phyloP scores from a whole-genome alignment of 1,140 invertebrate species.

The Andricus grossulariae region DNA sequence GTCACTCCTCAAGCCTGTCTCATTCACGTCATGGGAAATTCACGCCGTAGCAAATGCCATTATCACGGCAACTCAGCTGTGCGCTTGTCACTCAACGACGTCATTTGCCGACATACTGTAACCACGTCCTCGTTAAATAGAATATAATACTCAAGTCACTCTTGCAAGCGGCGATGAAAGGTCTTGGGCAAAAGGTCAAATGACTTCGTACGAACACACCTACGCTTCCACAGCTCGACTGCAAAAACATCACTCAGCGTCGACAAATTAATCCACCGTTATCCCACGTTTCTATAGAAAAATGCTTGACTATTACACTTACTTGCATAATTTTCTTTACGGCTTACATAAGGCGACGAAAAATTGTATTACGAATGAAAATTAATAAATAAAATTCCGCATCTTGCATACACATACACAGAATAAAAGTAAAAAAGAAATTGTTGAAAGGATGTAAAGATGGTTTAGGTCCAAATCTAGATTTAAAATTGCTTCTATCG shows the following conservation, averaged over 20 bases:
- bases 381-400: neutral
- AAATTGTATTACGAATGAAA: neutral
- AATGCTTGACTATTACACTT: neutral
- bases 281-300: slow-evolving; percentile 3
- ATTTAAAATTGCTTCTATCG: too few species aligned
- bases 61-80: slow-evolving; percentile 41
- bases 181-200: slow-evolving; percentile 16
- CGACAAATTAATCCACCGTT: slow-evolving; percentile 14
- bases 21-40: slow-evolving; percentile 45
- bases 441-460: too few species aligned
- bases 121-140: slow-evolving; percentile 3
- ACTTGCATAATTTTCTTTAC: neutral
- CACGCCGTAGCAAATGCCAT: slow-evolving; percentile 48
- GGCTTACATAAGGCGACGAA: neutral
- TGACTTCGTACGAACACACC: slow-evolving; percentile 1
- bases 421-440: too few species aligned
- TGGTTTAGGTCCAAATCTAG: too few species aligned
- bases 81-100: slow-evolving; percentile 44
- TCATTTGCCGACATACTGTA: slow-evolving; percentile 33
- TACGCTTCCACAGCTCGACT: neutral
- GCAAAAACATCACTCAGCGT: slow-evolving; percentile 1
- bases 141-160: slow-evolving; percentile 29
- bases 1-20: slow-evolving; percentile 46
- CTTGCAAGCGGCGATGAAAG: slow-evolving; percentile 12
- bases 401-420: too few species aligned